Evolutionary conservation across 2,888 invertebrate species (phyloP), one percentile per base, ranked within the genome.

Genomic region (Pyrgus malvae): DNA sequence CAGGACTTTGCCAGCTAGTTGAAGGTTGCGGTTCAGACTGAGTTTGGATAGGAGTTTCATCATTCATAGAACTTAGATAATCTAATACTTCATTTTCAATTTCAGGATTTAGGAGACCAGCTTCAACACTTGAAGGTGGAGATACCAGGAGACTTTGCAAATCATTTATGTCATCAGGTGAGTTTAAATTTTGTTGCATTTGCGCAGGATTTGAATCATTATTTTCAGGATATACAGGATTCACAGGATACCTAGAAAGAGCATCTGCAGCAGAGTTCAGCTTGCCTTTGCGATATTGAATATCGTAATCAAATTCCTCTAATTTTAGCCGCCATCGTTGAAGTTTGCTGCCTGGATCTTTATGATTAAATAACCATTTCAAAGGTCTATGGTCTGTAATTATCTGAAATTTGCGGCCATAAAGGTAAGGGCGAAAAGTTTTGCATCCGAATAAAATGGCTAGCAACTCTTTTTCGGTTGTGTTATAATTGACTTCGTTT

Each of bases 381-480:
- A 63, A 12, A 2, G 63, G 65, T 7, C 46, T 17, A n/a, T 65
- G 63, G 41, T 65, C 63, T 0, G 65, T 63, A 1, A 62, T 7
- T 2, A 62, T 61, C 8, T 25, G 5, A 31, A 65, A 62, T 31
- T 56, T 54, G 3, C 38, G 27, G 0, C 62, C 74, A 41, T 66
- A 72, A 2, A 75, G 33, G 48, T 74, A 76, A n/a, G 68, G 68
- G 35, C 69, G 45, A 37, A 40, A 74, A 1, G 48, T 49, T 56
- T 61, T 58, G 25, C 44, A 41, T 2, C 58, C 58, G 23, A 27
- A 59, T 6, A 57, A 3, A 5, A 61, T 48, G 8, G 61, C 58
- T 5, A 59, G 19, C 1, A 45, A 14, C 27, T 61, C 61, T 31
- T 59, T 61, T 44, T 61, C 56, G 0, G 56, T 61, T 1, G 53